phyloP scores from a whole-genome alignment of 1,140 invertebrate species.

The Onthophagus taurus region DNA sequence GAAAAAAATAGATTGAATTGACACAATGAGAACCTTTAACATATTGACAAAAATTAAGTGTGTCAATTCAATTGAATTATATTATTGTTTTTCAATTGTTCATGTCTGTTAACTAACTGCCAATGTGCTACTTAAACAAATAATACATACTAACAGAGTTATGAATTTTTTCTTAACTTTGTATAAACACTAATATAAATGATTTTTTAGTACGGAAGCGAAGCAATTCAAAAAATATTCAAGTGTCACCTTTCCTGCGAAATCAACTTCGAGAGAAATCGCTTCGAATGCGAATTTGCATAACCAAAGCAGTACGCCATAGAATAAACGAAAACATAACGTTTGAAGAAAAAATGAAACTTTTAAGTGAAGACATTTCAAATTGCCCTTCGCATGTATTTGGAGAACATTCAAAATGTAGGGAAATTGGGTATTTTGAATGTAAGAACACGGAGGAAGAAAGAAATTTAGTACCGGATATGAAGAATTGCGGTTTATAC shows the following conservation, averaged over 20 bases:
- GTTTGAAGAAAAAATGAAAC: not conserved
- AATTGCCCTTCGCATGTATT: conserved; percentile 13
- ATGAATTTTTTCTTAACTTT: too few species aligned
- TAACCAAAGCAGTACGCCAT: not conserved
- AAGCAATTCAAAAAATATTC: not conserved
- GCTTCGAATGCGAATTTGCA: not conserved
- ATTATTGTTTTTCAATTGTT: too few species aligned
- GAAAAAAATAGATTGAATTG: too few species aligned
- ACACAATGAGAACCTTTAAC: too few species aligned
- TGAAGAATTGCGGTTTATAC: conserved; percentile 6
- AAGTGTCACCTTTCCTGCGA: not conserved
- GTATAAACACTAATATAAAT: too few species aligned
- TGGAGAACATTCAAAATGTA: conserved; percentile 14
- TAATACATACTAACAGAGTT: too few species aligned
- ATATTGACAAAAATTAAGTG: too few species aligned
- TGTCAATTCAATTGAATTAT: too few species aligned
- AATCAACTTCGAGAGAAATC: not conserved
- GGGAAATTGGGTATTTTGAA: conserved; percentile 1
- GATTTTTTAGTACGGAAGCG: not conserved
- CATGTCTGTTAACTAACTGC: too few species aligned
- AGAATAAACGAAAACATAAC: not conserved
- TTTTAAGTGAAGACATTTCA: not conserved
- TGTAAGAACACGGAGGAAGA: conserved; percentile 2
- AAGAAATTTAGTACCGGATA: not conserved
- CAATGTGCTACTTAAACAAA: too few species aligned